A percentile compares a stretch with the other conserved stretches of the same genome.
phyloP scores from a whole-genome alignment of 2,113 vertebrate species.

The Upupa epops region DNA sequence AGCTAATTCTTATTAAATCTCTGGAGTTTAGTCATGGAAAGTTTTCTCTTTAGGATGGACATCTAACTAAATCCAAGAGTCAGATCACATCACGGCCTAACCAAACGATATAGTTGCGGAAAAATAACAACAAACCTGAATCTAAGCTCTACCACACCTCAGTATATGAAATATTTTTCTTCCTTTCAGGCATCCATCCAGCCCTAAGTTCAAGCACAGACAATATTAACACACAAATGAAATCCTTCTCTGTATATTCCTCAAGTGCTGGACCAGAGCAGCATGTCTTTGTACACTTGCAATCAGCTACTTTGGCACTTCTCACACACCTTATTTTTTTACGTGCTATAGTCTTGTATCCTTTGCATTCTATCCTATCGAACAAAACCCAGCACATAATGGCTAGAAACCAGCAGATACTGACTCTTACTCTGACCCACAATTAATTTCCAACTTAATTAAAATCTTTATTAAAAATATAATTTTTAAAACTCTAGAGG shows the following conservation, averaged over 20 bases:
- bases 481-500: not conserved
- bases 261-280: not conserved
- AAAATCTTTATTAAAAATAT: not conserved
- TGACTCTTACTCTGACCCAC: not conserved
- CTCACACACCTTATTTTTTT: not conserved
- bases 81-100: not conserved
- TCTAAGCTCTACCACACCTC: not conserved
- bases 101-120: not conserved
- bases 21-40: not conserved
- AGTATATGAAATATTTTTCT: not conserved
- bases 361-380: not conserved
- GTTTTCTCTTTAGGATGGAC: not conserved
- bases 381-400: not conserved
- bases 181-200: not conserved
- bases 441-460: not conserved
- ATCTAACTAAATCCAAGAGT: not conserved
- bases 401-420: not conserved
- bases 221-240: not conserved
- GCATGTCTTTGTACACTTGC: not conserved
- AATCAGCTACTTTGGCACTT: not conserved
- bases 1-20: too few relatives aligned
- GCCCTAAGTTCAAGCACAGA: not conserved
- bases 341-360: not conserved
- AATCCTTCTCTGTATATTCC: not conserved
- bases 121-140: not conserved